phyloP scores from a whole-genome alignment of 1,140 invertebrate genomes.

The Tetramorium simillimum region DNA sequence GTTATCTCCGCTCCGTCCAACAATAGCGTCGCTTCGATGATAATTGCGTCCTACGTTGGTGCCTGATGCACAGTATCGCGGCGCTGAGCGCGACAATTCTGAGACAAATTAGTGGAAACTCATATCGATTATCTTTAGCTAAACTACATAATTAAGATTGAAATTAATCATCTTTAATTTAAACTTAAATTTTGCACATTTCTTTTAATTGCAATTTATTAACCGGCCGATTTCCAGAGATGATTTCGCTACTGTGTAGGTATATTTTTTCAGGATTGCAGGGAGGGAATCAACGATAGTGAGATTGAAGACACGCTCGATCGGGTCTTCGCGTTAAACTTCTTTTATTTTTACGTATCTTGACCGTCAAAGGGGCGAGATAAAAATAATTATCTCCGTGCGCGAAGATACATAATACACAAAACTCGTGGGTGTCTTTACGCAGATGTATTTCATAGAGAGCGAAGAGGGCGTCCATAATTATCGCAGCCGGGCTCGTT shows the following conservation, averaged over 20 bases:
- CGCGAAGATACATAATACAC: slow-evolving; percentile 23
- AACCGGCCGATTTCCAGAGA: not conserved
- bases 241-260: not conserved
- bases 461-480: not conserved
- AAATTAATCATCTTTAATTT: not conserved
- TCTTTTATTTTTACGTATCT: slow-evolving; percentile 37
- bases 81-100: not conserved
- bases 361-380: slow-evolving; percentile 2
- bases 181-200: not conserved
- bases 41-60: not conserved
- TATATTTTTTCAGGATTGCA: not conserved
- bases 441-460: slow-evolving; percentile 11
- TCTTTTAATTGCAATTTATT: not conserved
- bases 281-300: not conserved
- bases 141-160: not conserved
- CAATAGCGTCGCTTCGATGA: slow-evolving; percentile 8
- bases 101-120: not conserved
- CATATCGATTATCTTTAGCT: not conserved
- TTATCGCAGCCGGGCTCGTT: not conserved
- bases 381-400: slow-evolving; percentile 39
- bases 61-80: not conserved
- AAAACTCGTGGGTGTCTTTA: slow-evolving; percentile 36
- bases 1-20: not conserved
- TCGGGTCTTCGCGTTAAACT: not conserved
- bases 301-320: slow-evolving; percentile 11